Percentiles rank a stretch among this genome's conserved stretches.
These are phyloP conservation scores for Agonopterix subpropinquella DNA, from an alignment of 2,888 invertebrate species.

Conservation along the genomic window DNA sequence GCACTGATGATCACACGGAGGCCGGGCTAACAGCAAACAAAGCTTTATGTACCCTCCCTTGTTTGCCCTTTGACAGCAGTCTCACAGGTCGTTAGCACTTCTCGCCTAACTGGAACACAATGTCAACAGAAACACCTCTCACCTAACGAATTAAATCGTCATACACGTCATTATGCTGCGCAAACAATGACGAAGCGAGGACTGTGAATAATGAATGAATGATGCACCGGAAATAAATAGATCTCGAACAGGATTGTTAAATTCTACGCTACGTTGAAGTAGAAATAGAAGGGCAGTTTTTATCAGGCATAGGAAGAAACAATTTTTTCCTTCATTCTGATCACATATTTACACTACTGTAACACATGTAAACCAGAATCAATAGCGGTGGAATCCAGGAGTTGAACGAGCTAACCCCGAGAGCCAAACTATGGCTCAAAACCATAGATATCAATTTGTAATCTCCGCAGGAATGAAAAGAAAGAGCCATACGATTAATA, in stretches of 20 bases:
- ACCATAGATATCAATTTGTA: too few species aligned
- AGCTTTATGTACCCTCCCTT: constrained; percentile 48
- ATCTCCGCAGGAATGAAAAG: too few species aligned
- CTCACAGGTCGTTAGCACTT: constrained; percentile 72
- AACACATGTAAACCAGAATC: too few species aligned
- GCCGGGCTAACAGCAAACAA: constrained; percentile 46
- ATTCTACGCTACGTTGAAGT: too few species aligned
- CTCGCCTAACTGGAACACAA: constrained; percentile 54
- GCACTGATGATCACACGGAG: constrained; percentile 45
- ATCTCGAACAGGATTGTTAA: constrained; percentile 5
- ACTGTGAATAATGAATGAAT: constrained; percentile 3
- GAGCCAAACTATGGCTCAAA: too few species aligned
- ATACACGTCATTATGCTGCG: constrained; percentile 35
- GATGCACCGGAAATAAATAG: constrained; percentile 32
- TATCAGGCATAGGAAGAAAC: too few species aligned
- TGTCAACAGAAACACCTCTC: constrained; percentile 9
- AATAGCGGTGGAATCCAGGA: too few species aligned
- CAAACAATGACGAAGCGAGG: constrained; percentile 21
- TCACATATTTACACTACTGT: too few species aligned
- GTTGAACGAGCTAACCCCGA: too few species aligned
- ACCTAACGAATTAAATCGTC: constrained; percentile 42
- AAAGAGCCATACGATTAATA: too few species aligned
- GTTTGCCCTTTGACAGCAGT: constrained; percentile 73
- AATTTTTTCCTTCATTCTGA: too few species aligned
- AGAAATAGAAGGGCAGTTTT: too few species aligned